These are phyloP conservation scores for Muschampia plurimacula DNA, from an alignment of 2,888 invertebrate species.

Conservation along the genomic window DNA sequence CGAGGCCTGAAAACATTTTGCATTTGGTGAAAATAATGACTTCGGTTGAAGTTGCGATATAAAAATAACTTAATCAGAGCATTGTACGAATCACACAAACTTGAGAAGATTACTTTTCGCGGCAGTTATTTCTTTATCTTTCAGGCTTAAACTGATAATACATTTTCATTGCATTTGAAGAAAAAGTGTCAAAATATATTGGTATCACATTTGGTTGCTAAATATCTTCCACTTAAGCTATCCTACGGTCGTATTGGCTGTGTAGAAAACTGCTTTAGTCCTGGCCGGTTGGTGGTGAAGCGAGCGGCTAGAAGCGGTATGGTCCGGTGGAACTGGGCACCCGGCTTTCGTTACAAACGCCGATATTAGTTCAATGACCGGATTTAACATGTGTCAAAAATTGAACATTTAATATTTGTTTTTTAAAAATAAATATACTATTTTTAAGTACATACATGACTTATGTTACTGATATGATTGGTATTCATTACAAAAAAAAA, in stretches of 20 bases:
- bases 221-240: neutral
- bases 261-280: conserved; percentile 37
- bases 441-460: no score
- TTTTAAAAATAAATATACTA: neutral
- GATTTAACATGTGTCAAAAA: conserved; percentile 36
- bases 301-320: conserved; percentile 61
- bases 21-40: conserved; percentile 10
- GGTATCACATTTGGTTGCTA: neutral
- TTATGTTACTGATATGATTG: no score
- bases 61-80: neutral
- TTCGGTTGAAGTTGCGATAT: conserved; percentile 8
- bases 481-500: no score
- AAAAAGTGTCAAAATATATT: neutral
- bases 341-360: conserved; percentile 56
- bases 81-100: conserved; percentile 2
- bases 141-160: neutral
- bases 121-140: neutral
- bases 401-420: neutral
- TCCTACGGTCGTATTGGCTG: no score
- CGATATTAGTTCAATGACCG: conserved; percentile 66
- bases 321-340: conserved; percentile 53
- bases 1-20: conserved; percentile 13
- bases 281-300: conserved; percentile 57
- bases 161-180: neutral
- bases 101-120: neutral